phyloP scores from a whole-genome alignment of 1,140 invertebrate genomes.

The Helicoverpa zea region DNA sequence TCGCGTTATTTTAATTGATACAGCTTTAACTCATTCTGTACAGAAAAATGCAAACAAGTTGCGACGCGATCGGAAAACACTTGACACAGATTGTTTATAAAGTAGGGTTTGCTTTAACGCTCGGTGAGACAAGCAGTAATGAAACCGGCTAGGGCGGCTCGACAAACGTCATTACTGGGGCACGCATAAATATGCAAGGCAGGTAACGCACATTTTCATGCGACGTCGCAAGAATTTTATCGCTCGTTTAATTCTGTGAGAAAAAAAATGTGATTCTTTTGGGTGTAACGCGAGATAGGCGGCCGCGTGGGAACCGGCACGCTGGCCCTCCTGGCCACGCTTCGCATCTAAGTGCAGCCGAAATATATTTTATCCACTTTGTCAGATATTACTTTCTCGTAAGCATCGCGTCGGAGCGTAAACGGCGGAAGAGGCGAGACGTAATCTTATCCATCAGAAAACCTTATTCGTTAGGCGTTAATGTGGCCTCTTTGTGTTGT shows the following conservation, averaged over 20 bases:
- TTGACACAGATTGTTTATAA: slow-evolving; percentile 81
- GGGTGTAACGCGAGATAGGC: slow-evolving; percentile 78
- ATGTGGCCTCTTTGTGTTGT: slow-evolving; percentile 73
- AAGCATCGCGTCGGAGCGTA: slow-evolving; percentile 73
- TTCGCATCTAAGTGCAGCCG: slow-evolving; percentile 81
- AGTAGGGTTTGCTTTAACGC: slow-evolving; percentile 76
- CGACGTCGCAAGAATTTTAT: slow-evolving; percentile 86
- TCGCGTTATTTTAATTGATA: slow-evolving; percentile 69
- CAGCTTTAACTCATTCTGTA: slow-evolving; percentile 67
- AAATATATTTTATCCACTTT: slow-evolving; percentile 79
- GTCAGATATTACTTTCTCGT: slow-evolving; percentile 82
- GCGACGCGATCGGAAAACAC: slow-evolving; percentile 76
- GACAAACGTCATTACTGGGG: slow-evolving; percentile 84
- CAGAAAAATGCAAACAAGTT: slow-evolving; percentile 75
- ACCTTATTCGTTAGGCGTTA: slow-evolving; percentile 73
- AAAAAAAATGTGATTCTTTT: slow-evolving; percentile 82
- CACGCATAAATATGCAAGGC: slow-evolving; percentile 86
- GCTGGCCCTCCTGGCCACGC: slow-evolving; percentile 66
- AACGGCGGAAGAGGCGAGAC: slow-evolving; percentile 66
- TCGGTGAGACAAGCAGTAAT: slow-evolving; percentile 77
- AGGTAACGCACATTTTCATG: slow-evolving; percentile 86
- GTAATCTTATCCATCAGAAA: slow-evolving; percentile 79
- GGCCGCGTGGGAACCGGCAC: slow-evolving; percentile 79
- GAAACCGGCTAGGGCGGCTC: slow-evolving; percentile 78
- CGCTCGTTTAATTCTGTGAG: slow-evolving; percentile 85